Evolutionary conservation across 2,888 invertebrate genomes (phyloP).

Genomic region (Anoncus sp.): DNA sequence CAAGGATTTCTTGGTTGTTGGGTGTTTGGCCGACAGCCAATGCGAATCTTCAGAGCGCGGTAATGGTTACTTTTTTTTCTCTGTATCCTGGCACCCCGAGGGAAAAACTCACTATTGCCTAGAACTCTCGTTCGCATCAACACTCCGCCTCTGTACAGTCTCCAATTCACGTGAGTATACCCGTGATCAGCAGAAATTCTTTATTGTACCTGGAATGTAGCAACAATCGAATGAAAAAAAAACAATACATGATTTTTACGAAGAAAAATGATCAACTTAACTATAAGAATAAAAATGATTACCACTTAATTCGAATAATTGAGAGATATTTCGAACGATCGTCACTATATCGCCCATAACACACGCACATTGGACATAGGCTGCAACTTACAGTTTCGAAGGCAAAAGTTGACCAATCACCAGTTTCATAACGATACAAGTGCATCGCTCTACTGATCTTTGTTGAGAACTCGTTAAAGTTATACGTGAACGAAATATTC

Average conservation of each 20-base stretch:
- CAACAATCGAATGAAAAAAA: slow-evolving; percentile 47
- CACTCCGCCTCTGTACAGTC: slow-evolving; percentile 21
- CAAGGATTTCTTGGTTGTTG: slow-evolving; percentile 75
- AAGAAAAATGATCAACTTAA: not conserved
- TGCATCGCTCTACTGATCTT: not conserved
- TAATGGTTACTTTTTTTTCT: slow-evolving; percentile 76
- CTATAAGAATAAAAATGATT: not conserved
- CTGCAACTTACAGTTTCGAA: too few relatives aligned
- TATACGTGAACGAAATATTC: not conserved
- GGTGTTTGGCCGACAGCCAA: slow-evolving; percentile 77
- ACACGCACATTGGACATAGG: too few relatives aligned
- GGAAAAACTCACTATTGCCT: slow-evolving; percentile 50
- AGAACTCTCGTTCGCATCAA: slow-evolving; percentile 34
- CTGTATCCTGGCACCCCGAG: slow-evolving; percentile 62
- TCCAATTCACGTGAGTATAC: slow-evolving; percentile 14
- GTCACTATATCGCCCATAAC: too few relatives aligned
- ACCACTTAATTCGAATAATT: not conserved
- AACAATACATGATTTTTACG: not conserved
- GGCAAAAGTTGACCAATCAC: too few relatives aligned
- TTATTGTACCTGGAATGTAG: not conserved
- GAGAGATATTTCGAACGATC: not conserved
- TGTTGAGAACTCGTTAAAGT: not conserved
- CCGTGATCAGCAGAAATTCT: slow-evolving; percentile 29
- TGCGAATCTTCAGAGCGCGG: slow-evolving; percentile 73
- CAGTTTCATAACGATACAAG: too few relatives aligned